phyloP scores from a whole-genome alignment of 2,797 vertebrate genomes.

The Linurgus olivaceus region DNA sequence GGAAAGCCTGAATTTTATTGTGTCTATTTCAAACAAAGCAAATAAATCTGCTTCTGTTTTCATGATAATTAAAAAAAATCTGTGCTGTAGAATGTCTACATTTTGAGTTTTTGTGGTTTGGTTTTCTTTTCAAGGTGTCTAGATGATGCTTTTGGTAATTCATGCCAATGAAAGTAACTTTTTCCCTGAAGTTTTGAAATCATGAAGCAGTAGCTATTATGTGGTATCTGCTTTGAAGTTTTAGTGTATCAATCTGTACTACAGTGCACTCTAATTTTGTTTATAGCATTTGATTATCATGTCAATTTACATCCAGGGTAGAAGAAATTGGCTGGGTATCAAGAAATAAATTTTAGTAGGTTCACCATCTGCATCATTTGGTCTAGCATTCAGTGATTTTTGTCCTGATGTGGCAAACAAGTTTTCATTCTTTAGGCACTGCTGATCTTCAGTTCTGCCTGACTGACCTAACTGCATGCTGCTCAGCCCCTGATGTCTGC shows the following conservation, averaged over 20 bases:
- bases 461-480: background rate
- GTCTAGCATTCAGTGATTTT: background rate
- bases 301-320: conserved; percentile 23
- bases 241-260: background rate
- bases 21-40: background rate
- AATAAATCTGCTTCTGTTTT: background rate
- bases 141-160: background rate
- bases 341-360: conserved; percentile 16
- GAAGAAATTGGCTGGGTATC: conserved; percentile 13
- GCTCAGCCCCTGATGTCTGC: background rate
- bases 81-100: background rate
- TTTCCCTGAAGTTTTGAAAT: background rate
- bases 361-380: conserved; percentile 47
- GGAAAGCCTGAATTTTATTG: background rate
- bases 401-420: conserved; percentile 27
- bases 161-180: background rate
- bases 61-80: background rate
- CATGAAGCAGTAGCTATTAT: background rate
- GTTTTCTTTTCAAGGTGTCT: background rate
- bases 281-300: conserved; percentile 29
- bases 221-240: background rate
- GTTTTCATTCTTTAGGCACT: background rate
- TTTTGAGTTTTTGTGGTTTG: background rate
- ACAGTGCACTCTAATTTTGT: background rate
- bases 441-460: background rate